These are phyloP conservation scores for Fratercula arctica DNA, from an alignment of 2,797 vertebrate genomes.

Conservation along the genomic window DNA sequence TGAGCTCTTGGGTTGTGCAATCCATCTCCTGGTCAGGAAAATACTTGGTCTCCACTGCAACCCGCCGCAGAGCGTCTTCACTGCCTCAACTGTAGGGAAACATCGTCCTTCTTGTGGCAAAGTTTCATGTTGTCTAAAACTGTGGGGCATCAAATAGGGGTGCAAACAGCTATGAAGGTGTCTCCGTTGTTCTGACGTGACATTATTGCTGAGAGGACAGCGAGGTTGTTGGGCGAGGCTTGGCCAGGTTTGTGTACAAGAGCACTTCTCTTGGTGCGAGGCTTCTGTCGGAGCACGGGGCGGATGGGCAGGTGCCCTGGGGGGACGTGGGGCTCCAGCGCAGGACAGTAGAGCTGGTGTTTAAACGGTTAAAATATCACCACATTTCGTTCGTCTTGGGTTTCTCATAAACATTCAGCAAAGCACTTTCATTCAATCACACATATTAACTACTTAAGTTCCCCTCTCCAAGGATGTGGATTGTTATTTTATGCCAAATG, in stretches of 20 bases:
- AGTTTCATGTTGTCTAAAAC: rapidly evolving
- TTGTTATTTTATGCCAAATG: conserved; percentile 99
- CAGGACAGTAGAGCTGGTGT: background rate
- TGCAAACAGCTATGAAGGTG: background rate
- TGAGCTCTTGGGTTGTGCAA: background rate
- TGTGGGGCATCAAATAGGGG: too few relatives aligned
- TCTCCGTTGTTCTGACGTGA: background rate
- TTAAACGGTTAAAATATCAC: conserved; percentile 75
- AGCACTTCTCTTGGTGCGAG: background rate
- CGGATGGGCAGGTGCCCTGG: background rate
- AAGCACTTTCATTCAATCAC: conserved; percentile 81
- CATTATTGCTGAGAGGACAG: rapidly evolving
- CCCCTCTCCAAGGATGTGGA: conserved; percentile 81
- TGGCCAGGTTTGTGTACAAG: background rate
- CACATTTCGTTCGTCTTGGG: conserved; percentile 74
- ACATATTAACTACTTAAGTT: conserved; percentile 84
- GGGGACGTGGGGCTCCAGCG: background rate
- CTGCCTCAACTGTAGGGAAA: rapidly evolving
- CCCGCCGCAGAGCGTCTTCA: background rate
- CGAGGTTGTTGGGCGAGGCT: background rate
- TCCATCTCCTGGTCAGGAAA: background rate
- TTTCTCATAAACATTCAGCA: conserved; percentile 81
- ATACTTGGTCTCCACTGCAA: rapidly evolving
- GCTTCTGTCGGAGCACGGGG: rapidly evolving
- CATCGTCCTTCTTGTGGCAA: background rate